Evolutionary conservation across 2,888 invertebrate species (phyloP).

Genomic region (Octodonta nipae): DNA sequence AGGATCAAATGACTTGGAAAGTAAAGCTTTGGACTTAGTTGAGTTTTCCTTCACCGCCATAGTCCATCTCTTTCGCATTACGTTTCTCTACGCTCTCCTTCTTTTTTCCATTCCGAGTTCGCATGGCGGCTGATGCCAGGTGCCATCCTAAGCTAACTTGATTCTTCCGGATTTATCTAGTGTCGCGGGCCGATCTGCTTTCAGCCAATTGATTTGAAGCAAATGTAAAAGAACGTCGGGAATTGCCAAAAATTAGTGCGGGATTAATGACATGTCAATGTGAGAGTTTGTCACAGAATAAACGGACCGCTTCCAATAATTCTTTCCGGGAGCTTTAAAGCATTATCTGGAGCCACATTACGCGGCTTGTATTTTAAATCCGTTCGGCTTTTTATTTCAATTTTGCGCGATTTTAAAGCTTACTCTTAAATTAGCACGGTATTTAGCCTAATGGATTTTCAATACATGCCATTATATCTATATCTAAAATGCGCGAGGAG

Average conservation of each 20-base stretch:
- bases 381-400: conserved; percentile 14
- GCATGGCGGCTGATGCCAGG: too few species aligned
- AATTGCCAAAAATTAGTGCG: not conserved
- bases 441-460: conserved; percentile 34
- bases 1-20: conserved; percentile 35
- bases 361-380: conserved; percentile 15
- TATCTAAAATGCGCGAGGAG: conserved; percentile 15
- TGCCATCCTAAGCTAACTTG: too few species aligned
- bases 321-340: conserved; percentile 20
- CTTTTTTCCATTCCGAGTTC: too few species aligned
- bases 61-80: too few species aligned
- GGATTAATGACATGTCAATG: conserved; percentile 1
- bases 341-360: conserved; percentile 21
- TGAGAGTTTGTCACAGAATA: conserved; percentile 7
- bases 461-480: conserved; percentile 27
- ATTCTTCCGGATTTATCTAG: too few species aligned
- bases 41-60: conserved; percentile 30
- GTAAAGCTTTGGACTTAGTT: conserved; percentile 32
- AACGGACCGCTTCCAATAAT: conserved; percentile 10
- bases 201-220: not conserved
- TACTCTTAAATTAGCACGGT: conserved; percentile 34
- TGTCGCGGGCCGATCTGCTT: not conserved
- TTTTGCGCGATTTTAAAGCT: conserved; percentile 14
- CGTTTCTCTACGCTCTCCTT: too few species aligned
- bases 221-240: not conserved